These are phyloP conservation scores for Drosophila nigromelanica DNA, from an alignment of 1,140 invertebrate genomes.

Conservation along the genomic window DNA sequence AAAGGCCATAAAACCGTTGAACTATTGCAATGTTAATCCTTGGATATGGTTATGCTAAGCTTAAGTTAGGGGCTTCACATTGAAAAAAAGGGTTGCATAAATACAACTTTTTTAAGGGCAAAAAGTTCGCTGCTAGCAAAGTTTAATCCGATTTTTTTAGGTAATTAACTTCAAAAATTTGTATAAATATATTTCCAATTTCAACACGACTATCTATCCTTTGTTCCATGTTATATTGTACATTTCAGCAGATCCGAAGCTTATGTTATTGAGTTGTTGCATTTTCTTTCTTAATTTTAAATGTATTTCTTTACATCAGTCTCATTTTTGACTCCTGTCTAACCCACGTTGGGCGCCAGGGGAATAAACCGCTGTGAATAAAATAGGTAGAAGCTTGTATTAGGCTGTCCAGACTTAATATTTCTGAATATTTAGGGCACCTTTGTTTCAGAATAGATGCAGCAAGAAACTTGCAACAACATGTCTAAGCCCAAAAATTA, in stretches of 20 bases:
- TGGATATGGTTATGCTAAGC: constrained; percentile 14
- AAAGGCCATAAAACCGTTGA: constrained; percentile 39
- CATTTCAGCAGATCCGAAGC: too few relatives aligned
- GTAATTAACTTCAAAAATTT: too few relatives aligned
- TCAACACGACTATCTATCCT: too few relatives aligned
- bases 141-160: too few relatives aligned
- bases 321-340: background rate
- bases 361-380: too few relatives aligned
- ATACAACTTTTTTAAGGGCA: too few relatives aligned
- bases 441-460: background rate
- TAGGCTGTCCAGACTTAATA: constrained; percentile 12
- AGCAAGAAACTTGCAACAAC: constrained; percentile 5
- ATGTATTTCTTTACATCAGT: background rate
- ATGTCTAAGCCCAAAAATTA: constrained; percentile 19
- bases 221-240: too few relatives aligned
- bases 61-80: constrained; percentile 9
- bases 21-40: constrained; percentile 39
- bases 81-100: constrained; percentile 3
- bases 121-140: too few relatives aligned
- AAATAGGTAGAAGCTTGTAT: background rate
- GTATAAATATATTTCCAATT: too few relatives aligned
- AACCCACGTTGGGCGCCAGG: background rate
- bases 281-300: too few relatives aligned
- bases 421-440: constrained; percentile 15
- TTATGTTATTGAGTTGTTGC: too few relatives aligned